Conservation (phyloP, 1,140 invertebrate species). For the Mylabris phalerata region DNA sequence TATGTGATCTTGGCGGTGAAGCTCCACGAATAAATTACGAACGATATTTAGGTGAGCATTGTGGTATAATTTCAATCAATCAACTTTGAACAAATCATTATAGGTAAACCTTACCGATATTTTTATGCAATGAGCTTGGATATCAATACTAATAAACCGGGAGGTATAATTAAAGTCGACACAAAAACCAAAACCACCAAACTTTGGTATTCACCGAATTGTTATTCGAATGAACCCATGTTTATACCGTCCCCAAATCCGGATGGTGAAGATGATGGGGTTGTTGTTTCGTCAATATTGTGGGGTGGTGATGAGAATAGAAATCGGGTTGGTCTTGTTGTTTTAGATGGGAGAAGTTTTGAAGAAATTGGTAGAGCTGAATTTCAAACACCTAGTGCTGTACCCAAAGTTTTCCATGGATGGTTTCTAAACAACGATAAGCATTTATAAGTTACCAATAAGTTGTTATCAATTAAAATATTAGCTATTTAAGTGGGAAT, state of each 20-base stretch:
- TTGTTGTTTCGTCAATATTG: conserved; percentile 62
- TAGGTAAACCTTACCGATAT: conserved; percentile 65
- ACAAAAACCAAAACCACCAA: conserved; percentile 52
- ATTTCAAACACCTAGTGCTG: conserved; percentile 62
- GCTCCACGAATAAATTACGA: conserved; percentile 76
- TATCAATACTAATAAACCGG: conserved; percentile 72
- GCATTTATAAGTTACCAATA: too few species aligned
- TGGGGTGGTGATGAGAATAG: conserved; percentile 52
- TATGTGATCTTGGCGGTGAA: conserved; percentile 74
- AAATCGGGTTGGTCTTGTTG: conserved; percentile 57
- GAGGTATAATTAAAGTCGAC: conserved; percentile 64
- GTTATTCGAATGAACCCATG: conserved; percentile 81
- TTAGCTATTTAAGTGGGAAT: too few species aligned
- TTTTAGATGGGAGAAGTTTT: conserved; percentile 62
- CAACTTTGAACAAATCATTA: conserved; percentile 2
- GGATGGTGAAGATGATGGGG: conserved; percentile 61
- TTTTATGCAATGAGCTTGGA: conserved; percentile 87
- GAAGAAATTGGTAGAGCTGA: conserved; percentile 59
- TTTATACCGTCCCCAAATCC: conserved; percentile 67
- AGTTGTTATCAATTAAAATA: too few species aligned
- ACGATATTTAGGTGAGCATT: conserved; percentile 49
- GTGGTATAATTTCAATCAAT: too few species aligned
- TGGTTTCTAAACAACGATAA: conserved; percentile 55
- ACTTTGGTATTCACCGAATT: conserved; percentile 65
- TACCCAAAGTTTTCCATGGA: conserved; percentile 74